A percentile compares a stretch with the other conserved stretches of the same genome.
phyloP scores from a whole-genome alignment of 64 coral and sea anemone genomes.

The Montipora efflorescens region DNA sequence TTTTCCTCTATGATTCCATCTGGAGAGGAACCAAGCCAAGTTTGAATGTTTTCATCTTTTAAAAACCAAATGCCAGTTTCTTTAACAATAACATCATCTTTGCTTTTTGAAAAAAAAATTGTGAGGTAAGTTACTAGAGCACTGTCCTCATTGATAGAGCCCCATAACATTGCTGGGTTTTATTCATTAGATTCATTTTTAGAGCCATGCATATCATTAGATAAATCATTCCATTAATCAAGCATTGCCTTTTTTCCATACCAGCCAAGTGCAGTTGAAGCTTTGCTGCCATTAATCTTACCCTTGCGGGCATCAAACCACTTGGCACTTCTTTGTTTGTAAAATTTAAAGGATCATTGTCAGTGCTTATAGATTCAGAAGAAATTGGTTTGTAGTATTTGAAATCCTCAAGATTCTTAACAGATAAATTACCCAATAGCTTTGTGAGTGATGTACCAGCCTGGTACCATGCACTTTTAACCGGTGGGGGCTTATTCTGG shows the following conservation, averaged over 20 bases:
- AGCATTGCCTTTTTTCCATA: conserved; percentile 46
- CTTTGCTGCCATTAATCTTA: conserved; percentile 52
- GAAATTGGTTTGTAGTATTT: conserved; percentile 23
- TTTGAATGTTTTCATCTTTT: conserved; percentile 25
- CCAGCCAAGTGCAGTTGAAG: conserved; percentile 42
- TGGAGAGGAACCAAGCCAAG: conserved; percentile 43
- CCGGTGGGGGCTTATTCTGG: conserved; percentile 29
- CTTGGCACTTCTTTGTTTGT: neutral
- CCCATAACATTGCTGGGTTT: conserved; percentile 46
- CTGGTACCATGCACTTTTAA: conserved; percentile 11
- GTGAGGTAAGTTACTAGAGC: conserved; percentile 40
- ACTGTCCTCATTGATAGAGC: conserved; percentile 37
- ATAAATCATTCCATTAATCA: conserved; percentile 5
- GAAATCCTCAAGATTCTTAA: neutral
- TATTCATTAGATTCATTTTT: neutral
- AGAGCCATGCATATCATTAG: conserved; percentile 3
- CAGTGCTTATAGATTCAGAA: neutral
- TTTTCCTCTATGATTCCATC: conserved; percentile 18
- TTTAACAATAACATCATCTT: neutral
- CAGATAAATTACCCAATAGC: neutral
- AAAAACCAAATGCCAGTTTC: conserved; percentile 3
- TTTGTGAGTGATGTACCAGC: conserved; percentile 5
- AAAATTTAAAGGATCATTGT: conserved; percentile 12
- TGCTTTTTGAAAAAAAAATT: conserved; percentile 5
- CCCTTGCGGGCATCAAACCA: conserved; percentile 17